phyloP scores from a whole-genome alignment of 2,888 invertebrate species.

The Melanophora roralis region DNA sequence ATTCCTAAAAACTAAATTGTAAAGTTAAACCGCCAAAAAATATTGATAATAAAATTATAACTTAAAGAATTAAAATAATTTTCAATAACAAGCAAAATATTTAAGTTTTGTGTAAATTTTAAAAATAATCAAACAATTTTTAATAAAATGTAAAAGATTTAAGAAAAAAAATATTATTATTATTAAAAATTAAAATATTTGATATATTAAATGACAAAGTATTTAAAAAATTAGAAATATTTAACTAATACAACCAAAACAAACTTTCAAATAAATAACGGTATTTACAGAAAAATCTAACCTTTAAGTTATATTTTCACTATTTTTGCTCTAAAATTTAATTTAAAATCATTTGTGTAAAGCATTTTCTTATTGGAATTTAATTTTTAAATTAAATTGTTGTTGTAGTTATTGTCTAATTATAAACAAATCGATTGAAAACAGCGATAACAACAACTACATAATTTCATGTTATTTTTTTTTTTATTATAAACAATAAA shows the following conservation, averaged over 20 bases:
- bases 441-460: neutral
- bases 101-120: too few relatives aligned
- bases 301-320: neutral
- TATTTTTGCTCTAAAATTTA: neutral
- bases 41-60: constrained; percentile 19
- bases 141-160: neutral
- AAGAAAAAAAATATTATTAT: neutral
- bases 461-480: neutral
- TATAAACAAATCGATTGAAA: constrained; percentile 55
- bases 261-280: constrained; percentile 46
- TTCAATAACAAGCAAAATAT: neutral
- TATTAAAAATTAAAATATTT: constrained; percentile 4
- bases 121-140: neutral
- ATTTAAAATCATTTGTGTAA: neutral
- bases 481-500: constrained; percentile 50
- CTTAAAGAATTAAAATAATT: neutral
- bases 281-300: constrained; percentile 23
- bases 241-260: constrained; percentile 7
- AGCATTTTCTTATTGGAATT: neutral
- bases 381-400: constrained; percentile 9
- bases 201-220: constrained; percentile 1
- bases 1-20: constrained; percentile 9
- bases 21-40: constrained; percentile 4
- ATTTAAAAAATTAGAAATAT: constrained; percentile 1
- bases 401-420: constrained; percentile 31